Conservation (phyloP, 1,140 invertebrate species). For the Paralvinella palmiformis region DNA sequence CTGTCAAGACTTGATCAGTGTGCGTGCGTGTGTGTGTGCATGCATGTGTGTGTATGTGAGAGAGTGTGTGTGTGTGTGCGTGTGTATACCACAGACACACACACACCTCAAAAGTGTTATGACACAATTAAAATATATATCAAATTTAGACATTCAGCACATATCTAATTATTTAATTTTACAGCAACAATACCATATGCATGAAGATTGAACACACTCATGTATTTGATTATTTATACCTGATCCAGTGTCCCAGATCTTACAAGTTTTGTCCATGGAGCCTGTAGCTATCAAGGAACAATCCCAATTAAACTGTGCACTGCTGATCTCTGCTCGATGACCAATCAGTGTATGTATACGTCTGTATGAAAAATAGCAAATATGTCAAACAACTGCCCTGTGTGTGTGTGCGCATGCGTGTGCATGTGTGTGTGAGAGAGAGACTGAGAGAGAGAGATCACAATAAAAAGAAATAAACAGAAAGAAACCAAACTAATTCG, state of each 20-base stretch:
- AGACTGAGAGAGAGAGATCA: no score
- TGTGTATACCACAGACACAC: neutral
- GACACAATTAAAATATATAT: neutral
- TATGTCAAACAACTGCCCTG: no score
- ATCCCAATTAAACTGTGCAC: conserved; percentile 69
- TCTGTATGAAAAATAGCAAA: conserved; percentile 47
- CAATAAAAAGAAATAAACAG: no score
- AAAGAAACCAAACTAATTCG: no score
- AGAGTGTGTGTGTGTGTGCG: neutral
- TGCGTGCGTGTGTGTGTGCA: neutral
- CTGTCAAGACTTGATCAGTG: neutral
- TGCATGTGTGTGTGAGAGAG: no score
- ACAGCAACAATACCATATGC: no score
- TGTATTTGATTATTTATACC: no score
- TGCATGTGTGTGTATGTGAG: neutral
- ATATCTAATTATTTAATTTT: no score
- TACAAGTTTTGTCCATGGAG: conserved; percentile 67
- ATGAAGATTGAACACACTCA: no score
- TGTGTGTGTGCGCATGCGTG: no score
- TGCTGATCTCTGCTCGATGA: conserved; percentile 67
- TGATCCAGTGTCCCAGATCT: conserved; percentile 65
- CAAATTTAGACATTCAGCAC: no score
- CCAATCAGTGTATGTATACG: conserved; percentile 60
- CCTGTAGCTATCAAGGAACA: conserved; percentile 64
- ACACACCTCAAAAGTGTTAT: neutral